Evolutionary conservation across 2,113 vertebrate genomes (phyloP).

Genomic region (Tragelaphus buxtoni): DNA sequence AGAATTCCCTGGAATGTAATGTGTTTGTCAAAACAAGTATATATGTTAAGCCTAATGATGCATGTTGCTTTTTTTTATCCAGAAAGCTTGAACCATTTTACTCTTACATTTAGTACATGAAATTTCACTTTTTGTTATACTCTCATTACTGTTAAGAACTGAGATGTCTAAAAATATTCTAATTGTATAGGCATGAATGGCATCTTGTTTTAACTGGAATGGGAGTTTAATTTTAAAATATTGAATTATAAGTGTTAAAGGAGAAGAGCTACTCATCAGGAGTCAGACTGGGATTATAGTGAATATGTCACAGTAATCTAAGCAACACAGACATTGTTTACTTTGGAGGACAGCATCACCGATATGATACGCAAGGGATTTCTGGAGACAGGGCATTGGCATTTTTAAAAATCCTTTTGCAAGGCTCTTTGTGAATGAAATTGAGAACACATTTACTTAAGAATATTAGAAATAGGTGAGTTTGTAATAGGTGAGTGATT

Average conservation of each 20-base stretch:
- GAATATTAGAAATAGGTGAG: not conserved
- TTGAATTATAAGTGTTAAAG: slow-evolving; percentile 1
- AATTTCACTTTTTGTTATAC: not conserved
- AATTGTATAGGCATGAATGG: not conserved
- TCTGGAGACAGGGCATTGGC: not conserved
- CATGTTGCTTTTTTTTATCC: not conserved
- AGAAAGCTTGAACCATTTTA: not conserved
- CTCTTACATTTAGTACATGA: not conserved
- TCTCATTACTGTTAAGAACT: not conserved
- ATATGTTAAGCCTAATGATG: not conserved
- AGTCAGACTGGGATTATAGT: not conserved
- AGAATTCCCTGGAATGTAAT: not conserved
- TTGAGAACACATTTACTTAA: not conserved
- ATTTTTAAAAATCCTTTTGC: not conserved
- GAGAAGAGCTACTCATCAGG: not conserved
- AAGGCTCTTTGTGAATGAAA: not conserved
- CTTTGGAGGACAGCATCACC: not conserved
- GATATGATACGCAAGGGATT: not conserved
- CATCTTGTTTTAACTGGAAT: slow-evolving; percentile 15
- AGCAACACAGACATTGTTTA: not conserved
- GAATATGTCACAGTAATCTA: not conserved
- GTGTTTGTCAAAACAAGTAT: not conserved
- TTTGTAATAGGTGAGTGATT: not conserved
- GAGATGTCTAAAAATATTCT: not conserved
- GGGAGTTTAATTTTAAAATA: slow-evolving; percentile 8